Evolutionary conservation across 2,888 invertebrate species (phyloP), one percentile per base, ranked within the genome.

Genomic region (Scaptomyza reducta): DNA sequence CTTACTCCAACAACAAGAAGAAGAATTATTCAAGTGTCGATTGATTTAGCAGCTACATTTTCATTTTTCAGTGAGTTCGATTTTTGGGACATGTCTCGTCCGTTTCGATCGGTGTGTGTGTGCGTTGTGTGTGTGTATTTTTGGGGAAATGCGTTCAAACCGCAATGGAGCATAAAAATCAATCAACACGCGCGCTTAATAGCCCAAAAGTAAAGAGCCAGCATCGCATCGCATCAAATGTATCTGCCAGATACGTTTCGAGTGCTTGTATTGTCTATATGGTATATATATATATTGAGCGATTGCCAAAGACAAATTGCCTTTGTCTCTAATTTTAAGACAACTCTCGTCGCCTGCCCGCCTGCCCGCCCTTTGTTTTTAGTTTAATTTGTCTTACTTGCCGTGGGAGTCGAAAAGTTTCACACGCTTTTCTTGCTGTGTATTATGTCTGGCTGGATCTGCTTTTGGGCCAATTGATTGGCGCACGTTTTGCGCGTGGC

Each of bases 401-500:
- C 81, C 82, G 87, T 82, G 82, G 82, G 87, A 87, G 75, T 68
- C 53, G 41, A 64, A 80, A 78, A 75, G 67, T 78, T 77, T 82
- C 82, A 87, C 82, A 82, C 82, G 82, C 61, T 62, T 31, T 65
- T 44, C 25, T 44, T 6, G 51, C 10, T 45, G 41, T 60, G 57
- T 22, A 33, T 38, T 10, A n/a, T 46, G 18, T 33, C 33, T 57
- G 25, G 11, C 42, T 44, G 38, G 49, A 60, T 59, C 13, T 14
- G 22, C 46, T 53, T 60, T 57, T 16, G 55, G 64, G 59, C 63
- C 79, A 84, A 82, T 87, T 87, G 82, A 82, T 84, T 87, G 82
- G 82, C 85, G 82, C 87, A 82, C 87, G 83, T 84, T 87, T 84
- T 82, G 79, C 87, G 84, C 87, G 84, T 86, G 87, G 63, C 68